These are phyloP conservation scores for Caenorhabditis briggsae DNA, from an alignment of 1,140 invertebrate genomes.

Conservation along the genomic window DNA sequence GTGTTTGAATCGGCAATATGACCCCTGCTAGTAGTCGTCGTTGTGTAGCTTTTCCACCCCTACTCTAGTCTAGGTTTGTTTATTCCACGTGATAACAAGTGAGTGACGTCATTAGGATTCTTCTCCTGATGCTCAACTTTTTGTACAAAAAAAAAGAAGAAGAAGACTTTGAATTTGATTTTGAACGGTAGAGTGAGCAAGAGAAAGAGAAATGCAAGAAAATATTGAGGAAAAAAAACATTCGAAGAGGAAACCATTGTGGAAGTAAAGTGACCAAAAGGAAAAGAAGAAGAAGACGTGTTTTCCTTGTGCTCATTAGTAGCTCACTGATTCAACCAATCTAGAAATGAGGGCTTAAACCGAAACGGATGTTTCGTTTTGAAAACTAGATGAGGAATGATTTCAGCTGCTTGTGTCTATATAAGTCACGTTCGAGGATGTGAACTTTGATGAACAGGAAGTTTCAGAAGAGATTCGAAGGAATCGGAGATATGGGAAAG, in stretches of 20 bases:
- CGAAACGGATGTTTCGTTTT: background rate
- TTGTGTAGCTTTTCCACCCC: background rate
- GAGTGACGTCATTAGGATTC: background rate
- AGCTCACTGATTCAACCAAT: background rate
- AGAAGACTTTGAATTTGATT: constrained; percentile 23
- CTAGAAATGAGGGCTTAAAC: background rate
- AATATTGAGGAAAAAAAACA: background rate
- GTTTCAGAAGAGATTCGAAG: too few relatives aligned
- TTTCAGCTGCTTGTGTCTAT: too few relatives aligned
- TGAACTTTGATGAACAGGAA: too few relatives aligned
- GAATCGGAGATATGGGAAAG: too few relatives aligned
- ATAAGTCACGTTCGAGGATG: too few relatives aligned
- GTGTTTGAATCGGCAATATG: background rate
- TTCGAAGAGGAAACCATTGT: background rate
- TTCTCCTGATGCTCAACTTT: background rate
- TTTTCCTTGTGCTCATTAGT: constrained; percentile 27
- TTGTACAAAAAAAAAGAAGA: constrained; percentile 35
- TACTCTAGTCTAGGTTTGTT: background rate
- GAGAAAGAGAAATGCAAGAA: too few relatives aligned
- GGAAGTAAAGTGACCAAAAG: background rate
- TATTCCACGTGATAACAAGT: constrained; percentile 29
- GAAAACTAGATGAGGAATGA: too few relatives aligned
- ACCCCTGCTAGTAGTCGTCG: background rate
- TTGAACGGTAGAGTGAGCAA: constrained; percentile 51
- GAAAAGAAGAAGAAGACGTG: background rate